These are phyloP conservation scores for Epizoanthus rinbou DNA, from an alignment of 92 coral and sea anemone genomes.

Conservation along the genomic window DNA sequence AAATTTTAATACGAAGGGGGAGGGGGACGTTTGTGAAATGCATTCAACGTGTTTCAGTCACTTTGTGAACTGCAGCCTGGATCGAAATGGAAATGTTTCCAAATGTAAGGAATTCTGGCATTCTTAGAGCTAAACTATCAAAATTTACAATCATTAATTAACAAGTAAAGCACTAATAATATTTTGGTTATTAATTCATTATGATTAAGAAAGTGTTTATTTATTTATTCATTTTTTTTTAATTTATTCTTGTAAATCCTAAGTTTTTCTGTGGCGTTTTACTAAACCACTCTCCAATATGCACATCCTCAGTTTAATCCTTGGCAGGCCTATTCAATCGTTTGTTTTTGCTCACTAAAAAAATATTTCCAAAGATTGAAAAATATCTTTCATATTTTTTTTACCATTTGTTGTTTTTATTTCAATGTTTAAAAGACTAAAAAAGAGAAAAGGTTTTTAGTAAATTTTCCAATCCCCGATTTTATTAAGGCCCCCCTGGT, in stretches of 20 bases:
- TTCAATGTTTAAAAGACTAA: no score
- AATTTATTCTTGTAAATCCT: slow-evolving; percentile 24
- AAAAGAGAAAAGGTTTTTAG: no score
- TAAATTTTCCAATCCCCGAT: no score
- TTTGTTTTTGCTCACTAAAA: not conserved
- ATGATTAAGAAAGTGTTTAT: slow-evolving; percentile 23
- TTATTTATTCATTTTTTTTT: slow-evolving; percentile 18
- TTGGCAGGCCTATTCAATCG: slow-evolving; percentile 15
- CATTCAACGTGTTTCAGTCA: slow-evolving; percentile 25
- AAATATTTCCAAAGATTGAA: no score
- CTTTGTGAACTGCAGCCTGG: slow-evolving; percentile 27
- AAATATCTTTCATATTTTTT: slow-evolving; percentile 7
- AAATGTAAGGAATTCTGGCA: slow-evolving; percentile 25
- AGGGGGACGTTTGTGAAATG: slow-evolving; percentile 20
- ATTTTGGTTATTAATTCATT: slow-evolving; percentile 22
- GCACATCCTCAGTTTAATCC: slow-evolving; percentile 20
- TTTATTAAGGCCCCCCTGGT: slow-evolving; percentile 20
- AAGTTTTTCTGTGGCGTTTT: slow-evolving; percentile 22
- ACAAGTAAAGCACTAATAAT: slow-evolving; percentile 23
- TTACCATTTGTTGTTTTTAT: not conserved
- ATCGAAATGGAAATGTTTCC: slow-evolving; percentile 25
- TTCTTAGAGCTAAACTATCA: slow-evolving; percentile 24
- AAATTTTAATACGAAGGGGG: not conserved
- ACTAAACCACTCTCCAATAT: slow-evolving; percentile 25
- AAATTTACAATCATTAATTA: slow-evolving; percentile 21